A percentile compares a stretch with the other conserved stretches of the same genome.
phyloP scores from a whole-genome alignment of 2,888 invertebrate species.

The Meiosimyza platycephala region DNA sequence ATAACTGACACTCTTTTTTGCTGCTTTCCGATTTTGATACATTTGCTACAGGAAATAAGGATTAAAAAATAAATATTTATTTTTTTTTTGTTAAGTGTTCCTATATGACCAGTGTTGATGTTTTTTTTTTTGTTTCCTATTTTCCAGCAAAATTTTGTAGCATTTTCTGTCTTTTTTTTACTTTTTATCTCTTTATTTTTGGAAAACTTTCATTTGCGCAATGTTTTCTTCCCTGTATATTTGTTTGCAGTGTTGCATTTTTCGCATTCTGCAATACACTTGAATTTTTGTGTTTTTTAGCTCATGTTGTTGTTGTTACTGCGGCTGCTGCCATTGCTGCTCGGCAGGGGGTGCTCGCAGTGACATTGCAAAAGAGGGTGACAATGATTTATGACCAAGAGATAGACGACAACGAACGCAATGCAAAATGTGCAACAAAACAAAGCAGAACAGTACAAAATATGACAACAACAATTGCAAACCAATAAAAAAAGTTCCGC shows the following conservation, averaged over 20 bases:
- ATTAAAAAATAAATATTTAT: no score
- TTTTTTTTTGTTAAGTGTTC: no score
- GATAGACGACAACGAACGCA: slow-evolving; percentile 61
- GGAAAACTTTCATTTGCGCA: background rate
- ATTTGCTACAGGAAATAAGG: no score
- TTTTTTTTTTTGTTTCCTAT: background rate
- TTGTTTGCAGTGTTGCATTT: slow-evolving; percentile 34
- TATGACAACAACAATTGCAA: slow-evolving; percentile 41
- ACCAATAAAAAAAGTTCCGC: background rate
- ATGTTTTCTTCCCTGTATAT: background rate
- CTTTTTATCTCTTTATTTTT: slow-evolving; percentile 4
- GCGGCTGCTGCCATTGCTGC: slow-evolving; percentile 45
- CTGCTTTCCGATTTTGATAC: no score
- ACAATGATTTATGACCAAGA: slow-evolving; percentile 65
- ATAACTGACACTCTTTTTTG: no score
- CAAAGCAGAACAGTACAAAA: slow-evolving; percentile 1
- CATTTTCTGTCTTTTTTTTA: background rate
- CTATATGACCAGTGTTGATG: background rate
- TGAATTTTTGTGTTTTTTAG: slow-evolving; percentile 19
- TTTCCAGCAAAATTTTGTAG: background rate
- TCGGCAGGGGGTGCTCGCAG: slow-evolving; percentile 60
- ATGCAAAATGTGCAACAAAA: slow-evolving; percentile 40
- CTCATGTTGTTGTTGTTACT: slow-evolving; percentile 26
- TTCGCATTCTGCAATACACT: slow-evolving; percentile 28
- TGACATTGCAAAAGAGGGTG: slow-evolving; percentile 64